Evolutionary conservation across 2,797 vertebrate genomes (phyloP).

Genomic region (Bradypodion ventrale): DNA sequence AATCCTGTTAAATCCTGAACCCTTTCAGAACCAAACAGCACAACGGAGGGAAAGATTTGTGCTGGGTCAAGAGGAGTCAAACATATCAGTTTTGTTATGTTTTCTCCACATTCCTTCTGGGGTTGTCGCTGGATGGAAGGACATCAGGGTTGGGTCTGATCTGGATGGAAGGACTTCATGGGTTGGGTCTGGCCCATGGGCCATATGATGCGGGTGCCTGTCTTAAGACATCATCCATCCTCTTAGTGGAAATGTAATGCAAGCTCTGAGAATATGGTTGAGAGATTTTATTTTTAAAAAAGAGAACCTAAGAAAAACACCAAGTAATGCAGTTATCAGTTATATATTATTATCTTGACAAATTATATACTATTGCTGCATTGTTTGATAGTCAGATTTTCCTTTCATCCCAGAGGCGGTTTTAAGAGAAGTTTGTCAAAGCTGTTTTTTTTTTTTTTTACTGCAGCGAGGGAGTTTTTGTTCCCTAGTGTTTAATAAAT

Average conservation of each 20-base stretch:
- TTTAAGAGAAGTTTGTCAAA: slow-evolving; percentile 41
- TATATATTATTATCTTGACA: slow-evolving; percentile 15
- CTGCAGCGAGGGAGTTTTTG: slow-evolving; percentile 36
- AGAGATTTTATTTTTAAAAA: slow-evolving; percentile 4
- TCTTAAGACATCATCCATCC: background rate
- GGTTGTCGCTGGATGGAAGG: too few species aligned
- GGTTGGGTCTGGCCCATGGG: too few species aligned
- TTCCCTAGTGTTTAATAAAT: slow-evolving; percentile 56
- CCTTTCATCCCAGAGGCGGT: slow-evolving; percentile 35
- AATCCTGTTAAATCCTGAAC: too few species aligned
- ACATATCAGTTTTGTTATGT: too few species aligned
- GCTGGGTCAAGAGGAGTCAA: too few species aligned
- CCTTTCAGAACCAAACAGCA: too few species aligned
- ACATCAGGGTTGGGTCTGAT: too few species aligned
- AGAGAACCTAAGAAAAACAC: background rate
- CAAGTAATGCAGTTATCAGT: fast-evolving
- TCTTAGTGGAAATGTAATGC: background rate
- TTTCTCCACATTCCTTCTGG: too few species aligned
- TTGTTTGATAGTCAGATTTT: slow-evolving; percentile 37
- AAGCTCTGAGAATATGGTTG: background rate
- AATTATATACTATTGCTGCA: background rate
- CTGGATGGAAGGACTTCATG: too few species aligned
- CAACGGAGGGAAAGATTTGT: too few species aligned
- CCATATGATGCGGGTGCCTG: background rate
- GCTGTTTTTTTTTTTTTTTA: slow-evolving; percentile 44